Base-by-base conservation (phyloP, 2,797 vertebrate genomes). In the Eutrigla gurnardus region DNA sequence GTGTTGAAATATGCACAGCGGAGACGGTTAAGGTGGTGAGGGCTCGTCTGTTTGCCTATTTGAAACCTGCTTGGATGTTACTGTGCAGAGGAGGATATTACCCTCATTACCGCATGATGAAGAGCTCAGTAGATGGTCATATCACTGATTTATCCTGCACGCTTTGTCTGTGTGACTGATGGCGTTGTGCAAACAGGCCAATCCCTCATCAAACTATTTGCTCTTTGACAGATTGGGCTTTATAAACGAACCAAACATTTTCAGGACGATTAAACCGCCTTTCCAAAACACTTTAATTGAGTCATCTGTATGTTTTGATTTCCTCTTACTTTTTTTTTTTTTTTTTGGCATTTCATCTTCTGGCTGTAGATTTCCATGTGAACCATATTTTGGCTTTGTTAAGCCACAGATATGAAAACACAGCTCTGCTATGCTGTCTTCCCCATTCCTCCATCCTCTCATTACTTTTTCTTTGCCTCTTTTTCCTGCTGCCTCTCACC, bases 91-190 rank as follows among this genome's bases (percentile, higher is more conserved):
- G 71, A 88, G 90, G 91, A 90, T 90, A 86, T 88, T 87, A 78
- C 84, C 79, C 88, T 91, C 88, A 91, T 91, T 92, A 92, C 67
- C 72, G 78, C 32, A 3, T 89, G 87, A 93, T 91, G 82, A 92
- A 93, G 91, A 90, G 89, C 89, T 93, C 91, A 90, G 86, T 82
- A 63, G 81, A 91, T 84, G 87, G 86, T 89, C 87, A 82, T 90
- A 91, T 88, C 81, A 74, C 88, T 92, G 89, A 91, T 91, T 92
- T 87, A 89, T 87, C 80, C 84, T 88, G 86, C 88, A 75, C 14
- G 78, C 74, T 84, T 85, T 83, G 82, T 86, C 85, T 85, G 64
- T 84, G 85, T 90, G 89, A 92, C 82, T 86, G 87, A 91, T 93
- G 86, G 81, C 5, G 39, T 82, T 83, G 86, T 42, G 77, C 79